Conservation (phyloP, 2,888 invertebrate genomes). For the Cheilosia impressa region DNA sequence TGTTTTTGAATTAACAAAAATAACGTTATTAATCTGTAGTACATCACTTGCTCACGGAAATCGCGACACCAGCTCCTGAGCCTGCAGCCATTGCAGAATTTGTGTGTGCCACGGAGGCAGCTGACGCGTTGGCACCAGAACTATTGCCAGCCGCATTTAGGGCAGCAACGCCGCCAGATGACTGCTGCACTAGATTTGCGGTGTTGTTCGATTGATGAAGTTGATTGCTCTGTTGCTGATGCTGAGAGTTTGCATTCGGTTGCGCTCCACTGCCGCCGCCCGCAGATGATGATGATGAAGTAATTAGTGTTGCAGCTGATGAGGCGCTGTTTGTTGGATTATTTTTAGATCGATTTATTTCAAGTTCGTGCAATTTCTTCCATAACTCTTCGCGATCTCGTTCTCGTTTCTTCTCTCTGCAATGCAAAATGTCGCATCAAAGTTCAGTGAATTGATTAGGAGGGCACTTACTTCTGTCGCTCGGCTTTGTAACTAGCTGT, state of each 20-base stretch:
- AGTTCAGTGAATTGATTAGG: not conserved
- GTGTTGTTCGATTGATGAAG: slow-evolving; percentile 81
- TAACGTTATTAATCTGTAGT: slow-evolving; percentile 77
- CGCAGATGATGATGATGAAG: slow-evolving; percentile 69
- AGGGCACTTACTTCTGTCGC: slow-evolving; percentile 96
- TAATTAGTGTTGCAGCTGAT: slow-evolving; percentile 76
- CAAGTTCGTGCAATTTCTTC: slow-evolving; percentile 96
- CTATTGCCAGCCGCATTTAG: slow-evolving; percentile 80
- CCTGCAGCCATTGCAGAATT: slow-evolving; percentile 77
- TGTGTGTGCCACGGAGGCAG: slow-evolving; percentile 79
- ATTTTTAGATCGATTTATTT: slow-evolving; percentile 86
- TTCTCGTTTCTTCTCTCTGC: slow-evolving; percentile 86
- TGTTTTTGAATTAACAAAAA: slow-evolving; percentile 72
- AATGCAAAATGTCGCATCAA: slow-evolving; percentile 24
- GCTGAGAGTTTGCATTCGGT: slow-evolving; percentile 79
- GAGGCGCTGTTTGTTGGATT: slow-evolving; percentile 78
- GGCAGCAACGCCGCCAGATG: slow-evolving; percentile 52
- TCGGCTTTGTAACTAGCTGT: slow-evolving; percentile 99
- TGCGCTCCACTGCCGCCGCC: slow-evolving; percentile 70
- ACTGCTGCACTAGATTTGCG: slow-evolving; percentile 77
- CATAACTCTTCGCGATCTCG: slow-evolving; percentile 99
- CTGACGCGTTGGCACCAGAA: slow-evolving; percentile 77
- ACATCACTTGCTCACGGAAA: slow-evolving; percentile 79
- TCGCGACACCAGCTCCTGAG: slow-evolving; percentile 77
- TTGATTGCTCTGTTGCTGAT: slow-evolving; percentile 75